Evolutionary conservation across 2,888 invertebrate species (phyloP).

Genomic region (Spilosoma lubricipeda): DNA sequence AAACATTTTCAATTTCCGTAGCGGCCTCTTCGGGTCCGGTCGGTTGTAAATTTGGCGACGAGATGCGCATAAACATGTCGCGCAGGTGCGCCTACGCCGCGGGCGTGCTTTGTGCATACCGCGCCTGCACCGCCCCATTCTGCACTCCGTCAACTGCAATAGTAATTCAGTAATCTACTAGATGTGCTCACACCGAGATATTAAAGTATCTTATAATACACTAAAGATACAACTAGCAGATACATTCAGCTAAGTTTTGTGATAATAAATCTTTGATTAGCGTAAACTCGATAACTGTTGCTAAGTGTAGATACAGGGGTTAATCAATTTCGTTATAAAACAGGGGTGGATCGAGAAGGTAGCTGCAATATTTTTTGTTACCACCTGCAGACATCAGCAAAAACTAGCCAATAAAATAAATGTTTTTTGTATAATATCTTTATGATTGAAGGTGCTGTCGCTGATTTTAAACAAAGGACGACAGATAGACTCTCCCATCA

Average conservation of each 20-base stretch:
- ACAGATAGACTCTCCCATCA: conserved; percentile 81
- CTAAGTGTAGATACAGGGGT: conserved; percentile 29
- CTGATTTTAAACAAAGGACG: conserved; percentile 84
- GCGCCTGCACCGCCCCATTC: conserved; percentile 34
- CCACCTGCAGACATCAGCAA: conserved; percentile 77
- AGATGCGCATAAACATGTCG: conserved; percentile 79
- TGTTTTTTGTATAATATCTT: conserved; percentile 74
- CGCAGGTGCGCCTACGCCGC: conserved; percentile 64
- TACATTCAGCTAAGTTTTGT: not conserved
- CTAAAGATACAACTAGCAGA: not conserved
- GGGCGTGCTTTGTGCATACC: conserved; percentile 68
- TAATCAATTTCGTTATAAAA: conserved; percentile 46
- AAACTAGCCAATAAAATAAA: conserved; percentile 75
- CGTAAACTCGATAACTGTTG: conserved; percentile 32
- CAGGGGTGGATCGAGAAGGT: conserved; percentile 41
- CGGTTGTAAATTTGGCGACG: conserved; percentile 77
- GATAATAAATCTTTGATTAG: conserved; percentile 15
- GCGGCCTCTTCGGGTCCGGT: conserved; percentile 51
- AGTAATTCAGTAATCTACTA: conserved; percentile 17
- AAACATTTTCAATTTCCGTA: conserved; percentile 78
- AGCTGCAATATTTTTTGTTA: conserved; percentile 63
- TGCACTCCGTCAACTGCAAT: conserved; percentile 27
- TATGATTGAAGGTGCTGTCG: conserved; percentile 84
- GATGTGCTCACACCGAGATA: not conserved
- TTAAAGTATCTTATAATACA: not conserved